Conservation (phyloP, 2,797 vertebrate genomes). For the Dipus sagitta region DNA sequence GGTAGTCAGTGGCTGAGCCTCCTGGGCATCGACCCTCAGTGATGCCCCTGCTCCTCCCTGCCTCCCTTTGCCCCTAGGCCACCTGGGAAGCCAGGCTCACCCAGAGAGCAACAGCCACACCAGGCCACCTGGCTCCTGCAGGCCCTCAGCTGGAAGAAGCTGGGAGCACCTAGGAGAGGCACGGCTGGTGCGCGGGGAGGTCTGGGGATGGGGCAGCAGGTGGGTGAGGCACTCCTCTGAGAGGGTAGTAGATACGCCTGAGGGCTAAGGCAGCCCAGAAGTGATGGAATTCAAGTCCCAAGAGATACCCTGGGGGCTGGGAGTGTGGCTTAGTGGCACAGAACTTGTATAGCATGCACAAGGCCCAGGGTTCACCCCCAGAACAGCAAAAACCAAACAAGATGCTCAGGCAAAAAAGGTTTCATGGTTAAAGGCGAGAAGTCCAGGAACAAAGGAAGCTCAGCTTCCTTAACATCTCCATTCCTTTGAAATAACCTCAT, state of each 20-base stretch:
- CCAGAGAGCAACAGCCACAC: not conserved
- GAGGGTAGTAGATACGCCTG: not conserved
- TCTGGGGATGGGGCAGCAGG: not conserved
- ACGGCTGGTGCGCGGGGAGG: not conserved
- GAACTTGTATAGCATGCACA: not conserved
- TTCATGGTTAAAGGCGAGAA: not conserved
- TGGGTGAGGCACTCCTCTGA: fast-evolving
- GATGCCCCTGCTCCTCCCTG: not conserved
- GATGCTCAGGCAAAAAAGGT: not conserved
- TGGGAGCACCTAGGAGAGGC: not conserved
- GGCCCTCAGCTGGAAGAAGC: not conserved
- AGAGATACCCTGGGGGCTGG: not conserved
- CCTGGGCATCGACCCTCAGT: not conserved
- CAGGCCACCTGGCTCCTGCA: not conserved
- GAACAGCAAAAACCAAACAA: not conserved
- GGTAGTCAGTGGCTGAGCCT: not conserved
- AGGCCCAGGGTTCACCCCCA: not conserved
- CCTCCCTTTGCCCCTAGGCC: not conserved
- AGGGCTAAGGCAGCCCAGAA: not conserved
- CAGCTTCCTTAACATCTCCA: not conserved
- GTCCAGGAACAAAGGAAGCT: not conserved
- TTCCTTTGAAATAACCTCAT: not conserved
- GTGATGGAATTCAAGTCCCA: not conserved
- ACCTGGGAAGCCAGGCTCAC: not conserved
- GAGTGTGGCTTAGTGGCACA: not conserved